These are phyloP conservation scores for Caenorhabditis japonica DNA, from an alignment of 2,888 invertebrate species.

Conservation along the genomic window DNA sequence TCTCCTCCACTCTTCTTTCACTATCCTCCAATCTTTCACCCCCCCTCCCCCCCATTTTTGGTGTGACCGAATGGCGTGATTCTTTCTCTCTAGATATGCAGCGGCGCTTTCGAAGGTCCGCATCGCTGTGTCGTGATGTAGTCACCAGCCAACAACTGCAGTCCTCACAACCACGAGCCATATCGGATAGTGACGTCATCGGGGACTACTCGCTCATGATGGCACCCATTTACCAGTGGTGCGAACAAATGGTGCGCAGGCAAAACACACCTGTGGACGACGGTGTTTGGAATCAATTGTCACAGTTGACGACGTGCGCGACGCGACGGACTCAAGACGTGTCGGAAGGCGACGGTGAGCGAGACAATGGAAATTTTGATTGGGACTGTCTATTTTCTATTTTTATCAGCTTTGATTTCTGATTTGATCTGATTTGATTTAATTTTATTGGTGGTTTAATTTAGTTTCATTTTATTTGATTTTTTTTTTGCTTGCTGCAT, in stretches of 20 bases:
- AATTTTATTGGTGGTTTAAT: background rate
- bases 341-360: slow-evolving; percentile 52
- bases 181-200: slow-evolving; percentile 54
- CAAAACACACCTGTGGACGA: slow-evolving; percentile 53
- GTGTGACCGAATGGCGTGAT: slow-evolving; percentile 38
- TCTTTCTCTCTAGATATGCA: slow-evolving; percentile 44
- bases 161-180: slow-evolving; percentile 30
- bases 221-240: slow-evolving; percentile 74
- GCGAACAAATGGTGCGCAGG: slow-evolving; percentile 62
- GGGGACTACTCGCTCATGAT: slow-evolving; percentile 73
- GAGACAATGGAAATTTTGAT: slow-evolving; percentile 27
- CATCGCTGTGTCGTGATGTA: slow-evolving; percentile 61
- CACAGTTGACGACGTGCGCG: slow-evolving; percentile 60
- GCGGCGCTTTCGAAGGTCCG: slow-evolving; percentile 57
- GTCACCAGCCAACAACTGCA: slow-evolving; percentile 34
- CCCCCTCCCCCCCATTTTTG: slow-evolving; percentile 22
- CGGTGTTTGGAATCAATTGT: slow-evolving; percentile 59
- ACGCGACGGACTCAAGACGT: slow-evolving; percentile 49
- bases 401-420: slow-evolving; percentile 8
- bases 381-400: no score
- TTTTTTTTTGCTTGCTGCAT: slow-evolving; percentile 20
- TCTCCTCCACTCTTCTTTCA: background rate
- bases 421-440: background rate
- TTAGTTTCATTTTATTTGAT: background rate
- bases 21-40: slow-evolving; percentile 4